Base-by-base conservation (phyloP, 2,888 invertebrate species). In the Andrena bicolor region DNA sequence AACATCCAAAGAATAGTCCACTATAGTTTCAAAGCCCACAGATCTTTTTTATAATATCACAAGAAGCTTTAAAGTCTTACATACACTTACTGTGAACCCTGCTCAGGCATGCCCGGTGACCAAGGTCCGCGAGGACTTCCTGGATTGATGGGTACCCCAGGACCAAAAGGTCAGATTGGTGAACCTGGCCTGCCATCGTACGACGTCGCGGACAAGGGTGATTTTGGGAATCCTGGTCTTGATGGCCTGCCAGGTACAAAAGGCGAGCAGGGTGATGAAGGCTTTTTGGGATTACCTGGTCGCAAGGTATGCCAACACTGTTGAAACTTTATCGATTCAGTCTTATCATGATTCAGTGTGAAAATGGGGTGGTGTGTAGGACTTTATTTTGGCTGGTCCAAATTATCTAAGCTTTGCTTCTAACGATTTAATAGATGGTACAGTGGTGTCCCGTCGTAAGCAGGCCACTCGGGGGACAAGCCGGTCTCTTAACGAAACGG, bases 111-210 rank as follows among this genome's bases (percentile, higher is more conserved):
- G 85, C 91, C 91, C 58, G 95, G 94, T 68, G 92, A 93, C 20
- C 53, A 58, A 13, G 94, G 94, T 13, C 76, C 85, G 0, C 90
- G 94, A 80, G 94, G 96, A 69, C 68, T 75, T 1, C 86, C 85
- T 0, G 97, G 96, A 3, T 90, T 94, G 0, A 94, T 95, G 48
- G 97, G 97, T 10, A 90, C 93, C 20, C 96, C 96, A n/a, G 97
- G 93, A 32, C 76, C 81, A 0, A 93, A 93, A 48, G 97, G 97
- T 76, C 87, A 90, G 41, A 88, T 89, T 60, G 96, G 96, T 60
- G 94, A 95, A 66, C 93, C 94, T 7, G 95, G 95, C 4, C 88
- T 91, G 28, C 91, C 92, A 6, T 90, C 91, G 1, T 93, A 89
- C 63, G 89, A 82, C 2, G 80, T 83, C 13, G 94, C 93, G 1